Conservation (phyloP, 92 coral and sea anemone genomes). For the Umimayanthus chanpuru region DNA sequence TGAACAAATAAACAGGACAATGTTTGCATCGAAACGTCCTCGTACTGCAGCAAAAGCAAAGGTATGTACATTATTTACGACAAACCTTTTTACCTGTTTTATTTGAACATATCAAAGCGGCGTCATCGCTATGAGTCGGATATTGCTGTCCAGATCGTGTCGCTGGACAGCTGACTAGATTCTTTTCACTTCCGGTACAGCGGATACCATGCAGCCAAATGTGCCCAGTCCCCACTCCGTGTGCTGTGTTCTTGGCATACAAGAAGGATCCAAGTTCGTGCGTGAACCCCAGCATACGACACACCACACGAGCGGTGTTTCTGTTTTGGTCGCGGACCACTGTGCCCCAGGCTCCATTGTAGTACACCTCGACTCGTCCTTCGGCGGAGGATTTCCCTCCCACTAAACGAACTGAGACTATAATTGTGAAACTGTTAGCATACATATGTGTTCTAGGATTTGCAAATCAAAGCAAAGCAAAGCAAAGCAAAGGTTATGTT, state of each 20-base stretch:
- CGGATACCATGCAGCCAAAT: background rate
- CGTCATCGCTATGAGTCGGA: background rate
- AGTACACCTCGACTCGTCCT: conserved; percentile 50
- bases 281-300: conserved; percentile 8
- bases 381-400: conserved; percentile 5
- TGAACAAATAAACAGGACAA: too few species aligned
- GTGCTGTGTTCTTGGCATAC: background rate
- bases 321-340: background rate
- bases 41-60: too few species aligned
- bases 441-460: too few species aligned
- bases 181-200: background rate
- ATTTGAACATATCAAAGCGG: background rate
- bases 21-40: too few species aligned
- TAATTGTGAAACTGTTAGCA: background rate
- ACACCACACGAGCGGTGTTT: background rate
- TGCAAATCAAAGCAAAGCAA: too few species aligned
- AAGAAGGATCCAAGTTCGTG: background rate
- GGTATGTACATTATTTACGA: background rate
- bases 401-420: background rate
- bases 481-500: background rate
- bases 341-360: conserved; percentile 11
- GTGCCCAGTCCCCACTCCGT: background rate
- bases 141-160: background rate
- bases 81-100: background rate
- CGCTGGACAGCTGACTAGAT: background rate